Evolutionary conservation across 2,113 vertebrate species (phyloP).

Genomic region (Dromiciops gliroides): DNA sequence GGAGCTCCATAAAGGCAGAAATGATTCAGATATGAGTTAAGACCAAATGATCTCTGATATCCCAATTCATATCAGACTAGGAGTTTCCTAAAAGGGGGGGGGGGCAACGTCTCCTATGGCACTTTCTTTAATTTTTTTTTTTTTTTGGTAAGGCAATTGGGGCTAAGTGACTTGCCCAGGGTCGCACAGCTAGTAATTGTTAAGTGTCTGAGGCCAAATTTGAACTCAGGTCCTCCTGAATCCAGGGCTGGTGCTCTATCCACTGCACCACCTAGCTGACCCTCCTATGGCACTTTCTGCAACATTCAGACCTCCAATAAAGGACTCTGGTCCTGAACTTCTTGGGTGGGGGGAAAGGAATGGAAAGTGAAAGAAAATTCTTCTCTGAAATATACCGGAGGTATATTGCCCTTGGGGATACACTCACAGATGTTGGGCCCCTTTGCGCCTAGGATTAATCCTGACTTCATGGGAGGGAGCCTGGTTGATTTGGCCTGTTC

Average conservation of each 20-base stretch:
- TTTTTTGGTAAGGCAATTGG: too few relatives aligned
- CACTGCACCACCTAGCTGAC: too few relatives aligned
- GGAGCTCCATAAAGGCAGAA: neutral
- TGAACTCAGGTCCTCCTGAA: too few relatives aligned
- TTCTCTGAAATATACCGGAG: neutral
- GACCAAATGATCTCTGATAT: neutral
- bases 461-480: neutral
- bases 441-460: neutral
- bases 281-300: too few relatives aligned
- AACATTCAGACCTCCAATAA: neutral
- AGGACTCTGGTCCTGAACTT: neutral
- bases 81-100: neutral
- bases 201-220: too few relatives aligned
- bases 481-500: constrained; percentile 4
- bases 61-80: neutral
- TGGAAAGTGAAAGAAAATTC: neutral
- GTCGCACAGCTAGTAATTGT: too few relatives aligned
- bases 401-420: neutral
- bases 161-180: too few relatives aligned
- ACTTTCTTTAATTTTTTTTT: too few relatives aligned
- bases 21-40: neutral
- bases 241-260: too few relatives aligned
- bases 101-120: neutral
- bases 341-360: neutral
- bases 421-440: neutral